phyloP scores from a whole-genome alignment of 1,140 invertebrate genomes.

The Gryllus bimaculatus region DNA sequence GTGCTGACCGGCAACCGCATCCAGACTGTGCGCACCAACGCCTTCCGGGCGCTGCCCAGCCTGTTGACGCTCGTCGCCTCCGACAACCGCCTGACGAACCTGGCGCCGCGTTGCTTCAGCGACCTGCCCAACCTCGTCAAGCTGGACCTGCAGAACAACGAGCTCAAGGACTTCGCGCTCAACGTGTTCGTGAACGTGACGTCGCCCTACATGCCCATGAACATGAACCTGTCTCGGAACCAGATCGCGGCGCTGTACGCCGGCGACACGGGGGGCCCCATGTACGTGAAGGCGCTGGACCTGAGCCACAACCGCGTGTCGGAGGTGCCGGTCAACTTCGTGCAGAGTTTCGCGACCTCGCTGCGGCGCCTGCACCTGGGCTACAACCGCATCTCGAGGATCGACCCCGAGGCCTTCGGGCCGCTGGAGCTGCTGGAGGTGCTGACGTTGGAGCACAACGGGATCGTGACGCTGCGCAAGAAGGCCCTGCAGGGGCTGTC shows the following conservation, averaged over 20 bases:
- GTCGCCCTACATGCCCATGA: slow-evolving; percentile 45
- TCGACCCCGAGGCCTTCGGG: slow-evolving; percentile 62
- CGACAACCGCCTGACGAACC: slow-evolving; percentile 50
- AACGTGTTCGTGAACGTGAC: slow-evolving; percentile 56
- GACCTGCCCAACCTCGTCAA: slow-evolving; percentile 57
- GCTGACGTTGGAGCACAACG: slow-evolving; percentile 63
- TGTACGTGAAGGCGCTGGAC: slow-evolving; percentile 56
- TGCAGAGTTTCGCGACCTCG: slow-evolving; percentile 48
- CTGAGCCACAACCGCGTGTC: slow-evolving; percentile 56
- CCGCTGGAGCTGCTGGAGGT: slow-evolving; percentile 59
- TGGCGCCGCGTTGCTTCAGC: slow-evolving; percentile 51
- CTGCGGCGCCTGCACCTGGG: slow-evolving; percentile 57
- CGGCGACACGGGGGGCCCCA: slow-evolving; percentile 37
- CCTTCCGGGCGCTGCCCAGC: slow-evolving; percentile 56
- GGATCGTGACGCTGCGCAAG: slow-evolving; percentile 56
- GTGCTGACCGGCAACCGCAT: slow-evolving; percentile 63
- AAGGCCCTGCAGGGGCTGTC: slow-evolving; percentile 63
- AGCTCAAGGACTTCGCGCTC: slow-evolving; percentile 52
- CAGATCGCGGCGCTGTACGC: slow-evolving; percentile 49
- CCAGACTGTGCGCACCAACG: slow-evolving; percentile 40
- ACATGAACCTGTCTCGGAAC: slow-evolving; percentile 60
- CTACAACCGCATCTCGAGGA: slow-evolving; percentile 58
- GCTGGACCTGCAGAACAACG: slow-evolving; percentile 63
- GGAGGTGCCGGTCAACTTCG: slow-evolving; percentile 52
- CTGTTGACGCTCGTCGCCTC: slow-evolving; percentile 59